phyloP scores from a whole-genome alignment of 2,797 vertebrate species.

The Catharus ustulatus region DNA sequence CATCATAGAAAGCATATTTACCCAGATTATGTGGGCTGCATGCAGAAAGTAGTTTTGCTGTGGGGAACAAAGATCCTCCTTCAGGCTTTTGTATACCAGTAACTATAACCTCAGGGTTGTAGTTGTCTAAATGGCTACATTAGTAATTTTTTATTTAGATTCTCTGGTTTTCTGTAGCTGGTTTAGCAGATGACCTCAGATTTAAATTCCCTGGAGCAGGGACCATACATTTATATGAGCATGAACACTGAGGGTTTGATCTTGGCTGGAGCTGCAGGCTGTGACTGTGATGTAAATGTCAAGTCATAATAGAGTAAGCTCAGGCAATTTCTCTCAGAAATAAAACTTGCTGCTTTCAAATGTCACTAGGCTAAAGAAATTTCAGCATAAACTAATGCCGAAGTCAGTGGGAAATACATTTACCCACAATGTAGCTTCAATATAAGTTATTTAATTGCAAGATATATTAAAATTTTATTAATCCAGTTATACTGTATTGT shows the following conservation, averaged over 20 bases:
- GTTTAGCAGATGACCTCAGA: constrained; percentile 48
- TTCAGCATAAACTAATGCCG: neutral
- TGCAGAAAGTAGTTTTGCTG: neutral
- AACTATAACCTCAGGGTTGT: constrained; percentile 9
- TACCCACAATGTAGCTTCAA: neutral
- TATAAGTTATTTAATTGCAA: constrained; percentile 21
- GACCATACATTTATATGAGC: constrained; percentile 30
- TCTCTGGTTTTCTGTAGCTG: constrained; percentile 29
- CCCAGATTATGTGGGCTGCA: constrained; percentile 31
- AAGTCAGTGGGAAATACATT: constrained; percentile 24
- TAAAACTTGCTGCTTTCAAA: constrained; percentile 60
- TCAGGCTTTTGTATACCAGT: neutral
- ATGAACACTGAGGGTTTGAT: constrained; percentile 41
- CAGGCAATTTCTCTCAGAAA: constrained; percentile 51
- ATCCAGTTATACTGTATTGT: neutral
- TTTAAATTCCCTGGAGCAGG: constrained; percentile 40
- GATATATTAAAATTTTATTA: constrained; percentile 26
- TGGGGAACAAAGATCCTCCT: constrained; percentile 7
- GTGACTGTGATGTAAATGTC: constrained; percentile 60
- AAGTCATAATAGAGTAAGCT: constrained; percentile 57
- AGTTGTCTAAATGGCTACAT: neutral
- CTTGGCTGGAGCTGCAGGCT: constrained; percentile 54
- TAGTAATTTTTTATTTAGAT: constrained; percentile 39
- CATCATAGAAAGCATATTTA: constrained; percentile 11
- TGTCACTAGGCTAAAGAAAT: constrained; percentile 56